Conservation (phyloP, 2,888 invertebrate species). For the Tupiocoris notatus region DNA sequence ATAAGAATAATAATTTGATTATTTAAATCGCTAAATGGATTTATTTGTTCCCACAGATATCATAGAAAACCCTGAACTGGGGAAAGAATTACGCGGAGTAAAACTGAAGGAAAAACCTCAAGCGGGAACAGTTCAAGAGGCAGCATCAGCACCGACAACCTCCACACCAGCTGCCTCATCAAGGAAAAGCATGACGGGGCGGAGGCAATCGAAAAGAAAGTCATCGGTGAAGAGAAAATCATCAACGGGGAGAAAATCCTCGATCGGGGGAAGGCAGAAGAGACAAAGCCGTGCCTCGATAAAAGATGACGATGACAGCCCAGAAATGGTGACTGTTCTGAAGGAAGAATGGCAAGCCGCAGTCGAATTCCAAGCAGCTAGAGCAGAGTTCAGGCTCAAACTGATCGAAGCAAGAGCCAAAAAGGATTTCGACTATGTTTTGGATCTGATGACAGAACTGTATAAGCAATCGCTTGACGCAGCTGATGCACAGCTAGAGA, state of each 20-base stretch:
- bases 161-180: neutral
- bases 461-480: constrained; percentile 60
- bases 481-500: constrained; percentile 55
- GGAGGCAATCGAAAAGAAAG: constrained; percentile 22
- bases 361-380: constrained; percentile 43
- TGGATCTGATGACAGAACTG: constrained; percentile 62
- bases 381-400: constrained; percentile 57
- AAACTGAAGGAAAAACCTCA: neutral
- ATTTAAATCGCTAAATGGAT: too few species aligned
- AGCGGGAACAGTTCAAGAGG: neutral
- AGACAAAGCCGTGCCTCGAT: neutral
- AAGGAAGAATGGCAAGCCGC: constrained; percentile 19
- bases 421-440: constrained; percentile 53
- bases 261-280: neutral
- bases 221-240: constrained; percentile 1
- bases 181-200: neutral
- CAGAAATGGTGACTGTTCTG: constrained; percentile 18
- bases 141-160: neutral
- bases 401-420: constrained; percentile 55
- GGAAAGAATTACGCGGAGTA: neutral
- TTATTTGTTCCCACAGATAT: too few species aligned
- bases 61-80: constrained; percentile 14
- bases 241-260: neutral
- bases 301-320: neutral
- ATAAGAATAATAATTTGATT: too few species aligned